These are phyloP conservation scores for Tyrannus savana DNA, from an alignment of 2,113 vertebrate genomes.

Conservation along the genomic window DNA sequence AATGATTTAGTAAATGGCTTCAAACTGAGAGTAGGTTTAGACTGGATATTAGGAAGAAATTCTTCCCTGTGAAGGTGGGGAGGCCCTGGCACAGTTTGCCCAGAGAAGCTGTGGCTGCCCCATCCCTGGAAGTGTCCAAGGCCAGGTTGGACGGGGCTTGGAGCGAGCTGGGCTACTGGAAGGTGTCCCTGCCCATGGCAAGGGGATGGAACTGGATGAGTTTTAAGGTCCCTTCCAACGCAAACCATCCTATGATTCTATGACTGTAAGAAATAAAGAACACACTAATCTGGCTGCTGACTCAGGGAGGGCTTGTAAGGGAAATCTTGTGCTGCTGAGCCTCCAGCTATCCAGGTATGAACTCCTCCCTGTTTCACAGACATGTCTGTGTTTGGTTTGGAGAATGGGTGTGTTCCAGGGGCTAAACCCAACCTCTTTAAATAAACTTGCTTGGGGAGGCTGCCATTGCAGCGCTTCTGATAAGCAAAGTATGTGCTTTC, in stretches of 20 bases:
- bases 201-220: background rate
- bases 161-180: accelerated
- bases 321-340: background rate
- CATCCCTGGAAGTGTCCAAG: background rate
- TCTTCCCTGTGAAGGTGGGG: accelerated
- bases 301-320: background rate
- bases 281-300: background rate
- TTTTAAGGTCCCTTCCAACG: background rate
- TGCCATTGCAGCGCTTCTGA: background rate
- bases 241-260: background rate
- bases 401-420: background rate
- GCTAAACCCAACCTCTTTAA: background rate
- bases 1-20: background rate
- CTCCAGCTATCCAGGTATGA: background rate
- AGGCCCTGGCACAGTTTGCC: background rate
- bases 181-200: background rate
- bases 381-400: background rate
- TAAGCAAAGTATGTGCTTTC: background rate
- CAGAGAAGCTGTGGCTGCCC: background rate
- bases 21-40: too few species aligned
- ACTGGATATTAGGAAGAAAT: background rate
- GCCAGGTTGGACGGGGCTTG: accelerated
- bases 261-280: background rate
- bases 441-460: background rate
- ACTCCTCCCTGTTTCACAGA: background rate